A percentile compares a stretch with the other conserved stretches of the same genome.
Evolutionary conservation across 2,888 invertebrate species (phyloP).

Genomic region (Dorcus parallelipipedus): DNA sequence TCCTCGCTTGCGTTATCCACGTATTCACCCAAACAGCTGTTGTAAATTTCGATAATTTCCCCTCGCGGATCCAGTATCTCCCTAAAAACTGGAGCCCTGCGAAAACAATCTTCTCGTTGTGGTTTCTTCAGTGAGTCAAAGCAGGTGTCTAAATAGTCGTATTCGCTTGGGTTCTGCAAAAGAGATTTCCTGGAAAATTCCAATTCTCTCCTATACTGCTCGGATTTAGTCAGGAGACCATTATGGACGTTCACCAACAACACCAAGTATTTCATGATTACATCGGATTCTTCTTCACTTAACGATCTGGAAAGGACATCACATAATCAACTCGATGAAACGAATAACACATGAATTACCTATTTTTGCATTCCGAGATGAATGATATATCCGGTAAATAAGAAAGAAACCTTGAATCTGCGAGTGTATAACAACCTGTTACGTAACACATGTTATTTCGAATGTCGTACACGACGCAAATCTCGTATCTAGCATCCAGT

Average conservation of each 20-base stretch:
- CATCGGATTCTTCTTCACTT: conserved; percentile 11
- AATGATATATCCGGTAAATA: conserved; percentile 18
- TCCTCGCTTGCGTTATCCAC: neutral
- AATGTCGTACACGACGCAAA: conserved; percentile 16
- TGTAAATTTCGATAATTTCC: conserved; percentile 13
- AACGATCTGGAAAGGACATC: neutral
- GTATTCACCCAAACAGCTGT: neutral
- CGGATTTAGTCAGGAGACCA: conserved; percentile 16
- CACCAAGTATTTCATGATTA: conserved; percentile 15
- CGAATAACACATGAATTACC: neutral
- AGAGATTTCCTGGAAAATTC: conserved; percentile 13
- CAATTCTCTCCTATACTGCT: conserved; percentile 16
- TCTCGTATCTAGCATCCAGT: conserved; percentile 13
- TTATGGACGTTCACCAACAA: conserved; percentile 16
- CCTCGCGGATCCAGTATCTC: conserved; percentile 10
- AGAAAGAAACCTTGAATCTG: conserved; percentile 15
- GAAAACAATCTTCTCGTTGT: neutral
- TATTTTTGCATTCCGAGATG: conserved; percentile 13
- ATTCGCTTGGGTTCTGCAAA: conserved; percentile 5
- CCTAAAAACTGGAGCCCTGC: conserved; percentile 9
- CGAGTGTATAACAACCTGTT: conserved; percentile 12
- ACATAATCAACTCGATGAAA: too few relatives aligned
- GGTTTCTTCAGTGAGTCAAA: conserved; percentile 10
- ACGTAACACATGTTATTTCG: conserved; percentile 14
- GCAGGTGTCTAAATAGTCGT: conserved; percentile 6